phyloP scores from a whole-genome alignment of 2,888 invertebrate species.

The Zonitis immaculata region DNA sequence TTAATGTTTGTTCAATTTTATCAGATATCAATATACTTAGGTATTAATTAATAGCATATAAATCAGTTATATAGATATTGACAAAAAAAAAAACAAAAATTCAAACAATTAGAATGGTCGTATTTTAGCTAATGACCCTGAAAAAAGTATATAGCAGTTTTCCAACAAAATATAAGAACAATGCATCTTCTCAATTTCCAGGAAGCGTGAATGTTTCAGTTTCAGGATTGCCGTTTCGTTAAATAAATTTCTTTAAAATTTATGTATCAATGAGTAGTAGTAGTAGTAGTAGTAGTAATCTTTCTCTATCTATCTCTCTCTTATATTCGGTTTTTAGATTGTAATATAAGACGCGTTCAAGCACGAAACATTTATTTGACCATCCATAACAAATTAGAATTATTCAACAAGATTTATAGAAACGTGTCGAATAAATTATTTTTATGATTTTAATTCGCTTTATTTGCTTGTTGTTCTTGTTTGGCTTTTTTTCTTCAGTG shows the following conservation, averaged over 20 bases:
- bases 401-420: neutral
- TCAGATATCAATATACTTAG: slow-evolving; percentile 17
- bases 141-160: neutral
- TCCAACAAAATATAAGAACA: too few species aligned
- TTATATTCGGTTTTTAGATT: neutral
- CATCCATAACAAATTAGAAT: slow-evolving; percentile 1
- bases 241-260: neutral
- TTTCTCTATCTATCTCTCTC: neutral
- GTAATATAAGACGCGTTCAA: neutral
- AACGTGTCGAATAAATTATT: slow-evolving; percentile 1
- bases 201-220: neutral
- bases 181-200: neutral
- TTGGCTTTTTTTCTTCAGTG: too few species aligned
- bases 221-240: neutral
- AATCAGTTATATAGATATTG: slow-evolving; percentile 3
- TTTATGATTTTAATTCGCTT: neutral
- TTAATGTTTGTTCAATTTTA: slow-evolving; percentile 22
- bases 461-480: too few species aligned
- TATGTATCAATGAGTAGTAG: neutral
- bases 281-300: too few species aligned
- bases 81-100: neutral
- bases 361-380: slow-evolving; percentile 1
- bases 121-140: neutral
- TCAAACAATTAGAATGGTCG: neutral
- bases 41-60: slow-evolving; percentile 16